Evolutionary conservation across 2,888 invertebrate genomes (phyloP), one percentile per base, ranked within the genome.

Genomic region (Cerceris rybyensis): DNA sequence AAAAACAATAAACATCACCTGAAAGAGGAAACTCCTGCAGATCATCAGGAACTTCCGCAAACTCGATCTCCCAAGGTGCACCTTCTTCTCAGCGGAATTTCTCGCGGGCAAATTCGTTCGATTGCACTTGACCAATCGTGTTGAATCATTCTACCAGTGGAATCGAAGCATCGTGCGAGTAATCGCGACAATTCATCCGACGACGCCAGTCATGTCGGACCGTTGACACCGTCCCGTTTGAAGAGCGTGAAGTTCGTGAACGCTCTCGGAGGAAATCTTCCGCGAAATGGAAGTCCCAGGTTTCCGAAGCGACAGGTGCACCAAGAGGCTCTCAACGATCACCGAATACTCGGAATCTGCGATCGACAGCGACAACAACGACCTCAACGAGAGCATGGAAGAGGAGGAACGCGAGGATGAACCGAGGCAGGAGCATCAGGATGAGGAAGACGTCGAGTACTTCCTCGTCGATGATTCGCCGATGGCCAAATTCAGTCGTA

Each of bases 381-480:
- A 82, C 65, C 60, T 52, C 7, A 41, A 71, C 59, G 77, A 72
- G 63, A 67, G 72, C 14, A 14, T 13, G 17, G 64, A 64, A 4
- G 42, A 16, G 16, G 54, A 55, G 54, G 66, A 55, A n/a, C 39
- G 54, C 39, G 46, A 70, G 4, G 52, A 50, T 6, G 42, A 55
- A 57, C 64, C 46, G 13, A 41, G 49, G 14, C 28, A 61, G 67
- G 75, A 76, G 63, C 69, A 52, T 17, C 41, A 67, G 9, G 60
- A 66, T 6, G 63, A 63, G 28, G 9, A 83, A 14, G 85, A 86
- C 68, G 88, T 88, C 46, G 76, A 88, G 81, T 88, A 88, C 76
- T 90, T 87, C 80, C 87, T 90, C 71, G 76, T 89, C 70, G 90
- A 91, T 80, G 88, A 90, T 80, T 89, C 88, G 72, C 90, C 90